Base-by-base conservation (phyloP, 2,113 vertebrate genomes). In the Hippocampus abdominalis region DNA sequence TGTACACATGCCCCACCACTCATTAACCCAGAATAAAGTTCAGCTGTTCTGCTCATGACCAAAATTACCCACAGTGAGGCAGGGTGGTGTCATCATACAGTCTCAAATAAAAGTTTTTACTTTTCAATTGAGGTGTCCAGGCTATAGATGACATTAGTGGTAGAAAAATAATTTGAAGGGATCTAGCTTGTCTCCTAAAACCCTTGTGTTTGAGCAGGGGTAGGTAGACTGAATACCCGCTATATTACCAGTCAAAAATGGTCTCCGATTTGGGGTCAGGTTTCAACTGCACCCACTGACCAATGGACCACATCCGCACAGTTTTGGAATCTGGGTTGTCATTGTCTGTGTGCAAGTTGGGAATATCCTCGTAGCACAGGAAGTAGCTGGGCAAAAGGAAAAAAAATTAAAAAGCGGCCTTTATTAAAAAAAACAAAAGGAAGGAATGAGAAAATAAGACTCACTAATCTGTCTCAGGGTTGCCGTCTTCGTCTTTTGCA, bases 241-340 rank as follows among this genome's bases (percentile, higher is more conserved):
- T 25, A 4, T 27, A 27, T 40, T 92, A 96, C 94, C 94, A 95
- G 46, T 94, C 91, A 10, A 78, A 74, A 64, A 94, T 81, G 76
- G 93, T 87, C 1, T 89, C 87, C 2, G 83, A 81, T 18, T 86
- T 72, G 1, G 91, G 89, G 0, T 91, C 81, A 2, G 94, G 93
- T 48, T 86, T 81, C 8, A 89, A 80, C 73, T 93, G 93, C 53
- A 93, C 76, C 94, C 94, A 95, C 59, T 86, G 88, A 8, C 94
- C 94, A 9, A 95, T 91, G 64, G 94, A 94, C 95, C 94, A 96
- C 80, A 87, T 89, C 77, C 89, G 90, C 46, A 74, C 65, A 15
- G 73, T 39, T 0, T 70, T 61, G 11, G 29, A 68, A 12, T 53
- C 69, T 20, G 62, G 12, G 18, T 1, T 51, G 8, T 68, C 44